phyloP scores from a whole-genome alignment of 2,113 vertebrate genomes.

The Phylloscopus whistleri region DNA sequence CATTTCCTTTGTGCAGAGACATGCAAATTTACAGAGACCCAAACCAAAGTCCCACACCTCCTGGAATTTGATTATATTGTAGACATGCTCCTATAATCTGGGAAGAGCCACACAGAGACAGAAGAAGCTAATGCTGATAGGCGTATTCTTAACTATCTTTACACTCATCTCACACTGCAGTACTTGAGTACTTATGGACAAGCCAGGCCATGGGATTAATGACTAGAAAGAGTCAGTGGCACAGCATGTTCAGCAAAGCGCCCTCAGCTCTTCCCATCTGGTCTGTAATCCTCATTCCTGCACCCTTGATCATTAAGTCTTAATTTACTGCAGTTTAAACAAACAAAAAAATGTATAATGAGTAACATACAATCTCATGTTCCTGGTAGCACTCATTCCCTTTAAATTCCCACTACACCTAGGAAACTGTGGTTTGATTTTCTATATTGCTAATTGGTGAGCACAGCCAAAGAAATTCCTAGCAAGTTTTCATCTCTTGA shows the following conservation, averaged over 20 bases:
- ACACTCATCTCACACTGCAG: background rate
- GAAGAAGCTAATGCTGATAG: background rate
- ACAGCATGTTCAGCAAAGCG: background rate
- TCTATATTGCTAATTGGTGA: conserved; percentile 43
- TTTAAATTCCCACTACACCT: conserved; percentile 47
- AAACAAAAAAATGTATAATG: background rate
- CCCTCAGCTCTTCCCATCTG: conserved; percentile 27
- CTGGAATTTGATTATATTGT: background rate
- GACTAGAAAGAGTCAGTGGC: background rate
- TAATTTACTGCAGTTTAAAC: conserved; percentile 55
- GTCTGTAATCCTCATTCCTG: conserved; percentile 31
- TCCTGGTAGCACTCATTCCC: conserved; percentile 22
- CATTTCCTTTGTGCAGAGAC: background rate
- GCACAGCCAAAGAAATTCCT: conserved; percentile 16
- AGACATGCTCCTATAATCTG: background rate
- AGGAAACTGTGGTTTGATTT: conserved; percentile 53
- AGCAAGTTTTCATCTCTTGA: conserved; percentile 49
- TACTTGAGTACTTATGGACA: background rate
- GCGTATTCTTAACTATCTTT: background rate
- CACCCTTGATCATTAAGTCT: conserved; percentile 18
- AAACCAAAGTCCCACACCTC: background rate
- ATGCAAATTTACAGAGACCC: background rate
- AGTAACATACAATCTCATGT: conserved; percentile 21
- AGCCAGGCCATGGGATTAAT: background rate
- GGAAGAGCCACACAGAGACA: background rate